Conservation (phyloP, 2,113 vertebrate genomes). For the Aegypius monachus region DNA sequence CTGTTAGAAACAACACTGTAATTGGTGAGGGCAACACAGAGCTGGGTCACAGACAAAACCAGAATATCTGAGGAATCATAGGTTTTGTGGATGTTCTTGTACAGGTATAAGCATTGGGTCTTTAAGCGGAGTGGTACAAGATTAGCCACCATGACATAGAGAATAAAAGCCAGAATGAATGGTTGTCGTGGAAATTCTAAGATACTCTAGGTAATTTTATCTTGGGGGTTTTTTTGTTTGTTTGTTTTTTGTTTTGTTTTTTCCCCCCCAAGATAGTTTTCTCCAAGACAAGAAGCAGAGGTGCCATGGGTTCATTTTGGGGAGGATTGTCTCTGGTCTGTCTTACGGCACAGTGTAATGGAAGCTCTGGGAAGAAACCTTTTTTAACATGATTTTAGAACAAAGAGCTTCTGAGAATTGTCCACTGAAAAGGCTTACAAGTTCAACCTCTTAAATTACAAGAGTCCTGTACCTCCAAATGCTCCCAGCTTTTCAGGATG, state of each 20-base stretch:
- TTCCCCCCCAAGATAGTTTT: neutral
- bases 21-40: neutral
- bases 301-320: neutral
- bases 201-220: neutral
- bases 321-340: neutral
- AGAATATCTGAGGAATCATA: neutral
- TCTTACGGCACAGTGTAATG: fast-evolving
- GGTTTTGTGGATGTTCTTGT: neutral
- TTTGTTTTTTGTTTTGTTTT: neutral
- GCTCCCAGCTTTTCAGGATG: neutral
- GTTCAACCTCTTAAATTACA: neutral
- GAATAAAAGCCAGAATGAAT: neutral
- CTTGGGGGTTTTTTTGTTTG: neutral
- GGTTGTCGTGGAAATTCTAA: neutral
- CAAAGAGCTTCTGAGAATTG: neutral
- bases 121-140: neutral
- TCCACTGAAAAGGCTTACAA: neutral
- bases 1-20: neutral
- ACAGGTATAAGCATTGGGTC: fast-evolving
- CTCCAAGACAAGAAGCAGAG: neutral
- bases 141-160: neutral
- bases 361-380: neutral
- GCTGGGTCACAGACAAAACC: neutral
- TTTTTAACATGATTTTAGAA: neutral
- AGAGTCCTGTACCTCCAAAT: neutral